Percentiles rank a stretch among this genome's conserved stretches.
Conservation (phyloP, 2,888 invertebrate genomes). For the Thymelicus acteon region DNA sequence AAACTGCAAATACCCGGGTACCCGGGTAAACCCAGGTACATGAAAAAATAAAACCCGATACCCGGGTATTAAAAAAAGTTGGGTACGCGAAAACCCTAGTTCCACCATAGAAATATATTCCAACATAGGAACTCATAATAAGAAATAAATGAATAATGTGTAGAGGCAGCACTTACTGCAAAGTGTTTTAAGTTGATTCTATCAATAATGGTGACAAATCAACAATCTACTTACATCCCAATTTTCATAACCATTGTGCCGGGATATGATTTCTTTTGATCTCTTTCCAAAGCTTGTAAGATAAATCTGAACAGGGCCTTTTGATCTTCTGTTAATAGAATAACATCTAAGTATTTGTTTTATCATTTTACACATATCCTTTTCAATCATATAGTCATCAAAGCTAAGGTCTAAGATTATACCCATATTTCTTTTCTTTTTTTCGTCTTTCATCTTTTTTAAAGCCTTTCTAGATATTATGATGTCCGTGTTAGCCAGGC, state of each 20-base stretch:
- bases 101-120: too few species aligned
- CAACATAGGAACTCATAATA: too few species aligned
- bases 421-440: slow-evolving; percentile 87
- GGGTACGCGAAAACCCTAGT: too few species aligned
- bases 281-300: slow-evolving; percentile 92
- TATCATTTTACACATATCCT: slow-evolving; percentile 94
- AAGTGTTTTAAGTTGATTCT: too few species aligned
- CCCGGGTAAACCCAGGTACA: too few species aligned
- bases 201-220: background rate
- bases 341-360: slow-evolving; percentile 97
- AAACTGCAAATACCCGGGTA: too few species aligned
- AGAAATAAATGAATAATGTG: too few species aligned
- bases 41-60: too few species aligned
- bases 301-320: slow-evolving; percentile 92
- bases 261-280: slow-evolving; percentile 89
- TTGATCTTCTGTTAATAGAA: slow-evolving; percentile 93
- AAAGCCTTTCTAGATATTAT: slow-evolving; percentile 93
- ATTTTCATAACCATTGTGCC: slow-evolving; percentile 94
- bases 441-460: slow-evolving; percentile 89
- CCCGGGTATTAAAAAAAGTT: too few species aligned
- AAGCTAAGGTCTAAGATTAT: slow-evolving; percentile 96
- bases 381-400: slow-evolving; percentile 95
- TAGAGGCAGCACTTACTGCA: too few species aligned
- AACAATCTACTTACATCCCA: slow-evolving; percentile 91
- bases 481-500: slow-evolving; percentile 88